These are phyloP conservation scores for Coracias cyanogaster DNA, from an alignment of 2,797 vertebrate species.

Conservation along the genomic window DNA sequence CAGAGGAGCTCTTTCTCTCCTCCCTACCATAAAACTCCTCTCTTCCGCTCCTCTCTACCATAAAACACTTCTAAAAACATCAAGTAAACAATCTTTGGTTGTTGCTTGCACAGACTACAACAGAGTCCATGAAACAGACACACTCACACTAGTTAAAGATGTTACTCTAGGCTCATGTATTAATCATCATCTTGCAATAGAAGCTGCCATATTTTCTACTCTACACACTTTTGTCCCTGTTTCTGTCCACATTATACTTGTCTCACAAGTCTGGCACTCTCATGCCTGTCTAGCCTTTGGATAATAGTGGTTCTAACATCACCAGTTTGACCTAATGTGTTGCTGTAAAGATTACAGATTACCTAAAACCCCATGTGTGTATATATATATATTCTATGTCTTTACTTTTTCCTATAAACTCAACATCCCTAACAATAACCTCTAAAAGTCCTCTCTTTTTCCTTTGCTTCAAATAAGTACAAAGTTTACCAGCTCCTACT, in stretches of 20 bases:
- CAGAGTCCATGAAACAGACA: background rate
- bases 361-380: rapidly evolving
- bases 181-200: background rate
- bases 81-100: background rate
- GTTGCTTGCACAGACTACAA: background rate
- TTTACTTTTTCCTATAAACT: background rate
- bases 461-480: background rate
- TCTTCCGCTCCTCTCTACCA: background rate
- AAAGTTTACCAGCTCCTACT: background rate
- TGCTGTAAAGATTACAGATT: background rate
- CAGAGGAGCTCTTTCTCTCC: background rate
- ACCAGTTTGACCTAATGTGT: background rate
- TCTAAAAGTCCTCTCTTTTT: background rate
- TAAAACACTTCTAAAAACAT: background rate
- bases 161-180: background rate
- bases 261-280: background rate
- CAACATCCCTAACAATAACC: background rate
- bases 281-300: background rate
- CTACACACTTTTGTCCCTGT: background rate
- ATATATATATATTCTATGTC: background rate
- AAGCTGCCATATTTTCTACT: background rate
- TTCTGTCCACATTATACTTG: background rate
- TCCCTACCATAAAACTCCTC: background rate
- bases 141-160: background rate
- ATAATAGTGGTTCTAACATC: background rate